Conservation (phyloP, 2,797 vertebrate species). For the Melanogrammus aeglefinus region DNA sequence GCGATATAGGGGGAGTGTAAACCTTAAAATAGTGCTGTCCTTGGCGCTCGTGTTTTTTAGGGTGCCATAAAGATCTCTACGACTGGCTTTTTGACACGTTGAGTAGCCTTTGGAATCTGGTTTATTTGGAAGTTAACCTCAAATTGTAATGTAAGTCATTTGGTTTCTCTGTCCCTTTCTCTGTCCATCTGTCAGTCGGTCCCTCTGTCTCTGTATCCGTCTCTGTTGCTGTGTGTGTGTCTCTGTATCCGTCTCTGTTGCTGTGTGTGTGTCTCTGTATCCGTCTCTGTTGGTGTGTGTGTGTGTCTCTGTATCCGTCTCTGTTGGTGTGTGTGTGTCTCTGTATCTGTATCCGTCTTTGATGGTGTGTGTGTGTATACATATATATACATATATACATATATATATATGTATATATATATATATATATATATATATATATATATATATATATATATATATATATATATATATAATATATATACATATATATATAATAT, state of each 20-base stretch:
- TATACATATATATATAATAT: not conserved
- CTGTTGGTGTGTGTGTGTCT: constrained; percentile 12
- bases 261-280: not conserved
- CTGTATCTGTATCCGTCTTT: not conserved
- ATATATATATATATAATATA: not conserved
- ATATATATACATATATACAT: not conserved
- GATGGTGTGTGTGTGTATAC: too few species aligned
- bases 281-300: too few species aligned
- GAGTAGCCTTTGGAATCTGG: not conserved
- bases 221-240: constrained; percentile 1
- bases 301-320: not conserved
- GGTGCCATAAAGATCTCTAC: too few species aligned
- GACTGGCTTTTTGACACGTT: too few species aligned
- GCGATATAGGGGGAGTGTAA: too few species aligned
- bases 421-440: not conserved
- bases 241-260: not conserved
- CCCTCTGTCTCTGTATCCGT: not conserved
- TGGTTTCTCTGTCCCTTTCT: not conserved
- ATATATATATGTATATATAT: not conserved
- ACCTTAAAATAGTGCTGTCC: too few species aligned
- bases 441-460: not conserved
- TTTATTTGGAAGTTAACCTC: not conserved
- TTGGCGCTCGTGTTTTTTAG: too few species aligned
- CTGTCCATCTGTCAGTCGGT: not conserved
- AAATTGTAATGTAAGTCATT: not conserved